These are phyloP conservation scores for Dryadula phaetusa DNA, from an alignment of 2,888 invertebrate species.

Conservation along the genomic window DNA sequence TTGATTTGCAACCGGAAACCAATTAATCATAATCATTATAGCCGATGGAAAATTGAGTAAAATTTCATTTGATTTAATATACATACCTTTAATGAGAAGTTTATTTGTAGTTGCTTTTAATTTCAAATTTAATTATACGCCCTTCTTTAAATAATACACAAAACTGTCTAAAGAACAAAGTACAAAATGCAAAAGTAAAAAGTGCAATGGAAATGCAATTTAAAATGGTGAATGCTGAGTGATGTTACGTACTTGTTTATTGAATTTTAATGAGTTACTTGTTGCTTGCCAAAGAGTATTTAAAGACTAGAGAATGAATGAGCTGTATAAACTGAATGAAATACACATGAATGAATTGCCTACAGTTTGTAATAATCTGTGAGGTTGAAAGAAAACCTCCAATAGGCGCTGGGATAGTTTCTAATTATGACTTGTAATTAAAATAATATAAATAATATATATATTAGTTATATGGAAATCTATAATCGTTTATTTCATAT, in stretches of 20 bases:
- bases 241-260: constrained; percentile 1
- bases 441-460: no score
- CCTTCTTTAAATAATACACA: not conserved
- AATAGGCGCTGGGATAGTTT: no score
- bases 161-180: not conserved
- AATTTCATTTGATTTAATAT: not conserved
- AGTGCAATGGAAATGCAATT: constrained; percentile 3
- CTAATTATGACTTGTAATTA: no score
- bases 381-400: not conserved
- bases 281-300: constrained; percentile 18
- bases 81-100: not conserved
- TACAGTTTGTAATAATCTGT: not conserved
- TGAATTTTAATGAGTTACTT: constrained; percentile 11
- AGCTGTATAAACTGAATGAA: constrained; percentile 6
- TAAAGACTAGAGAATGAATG: constrained; percentile 19
- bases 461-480: no score
- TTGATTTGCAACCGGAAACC: constrained; percentile 9
- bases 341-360: not conserved
- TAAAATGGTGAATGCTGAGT: not conserved
- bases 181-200: not conserved
- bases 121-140: not conserved
- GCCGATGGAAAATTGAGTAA: not conserved
- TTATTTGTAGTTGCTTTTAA: not conserved
- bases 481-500: not conserved
- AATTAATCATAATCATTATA: not conserved